phyloP scores from a whole-genome alignment of 2,888 invertebrate genomes.

The Limnephilus lunatus region DNA sequence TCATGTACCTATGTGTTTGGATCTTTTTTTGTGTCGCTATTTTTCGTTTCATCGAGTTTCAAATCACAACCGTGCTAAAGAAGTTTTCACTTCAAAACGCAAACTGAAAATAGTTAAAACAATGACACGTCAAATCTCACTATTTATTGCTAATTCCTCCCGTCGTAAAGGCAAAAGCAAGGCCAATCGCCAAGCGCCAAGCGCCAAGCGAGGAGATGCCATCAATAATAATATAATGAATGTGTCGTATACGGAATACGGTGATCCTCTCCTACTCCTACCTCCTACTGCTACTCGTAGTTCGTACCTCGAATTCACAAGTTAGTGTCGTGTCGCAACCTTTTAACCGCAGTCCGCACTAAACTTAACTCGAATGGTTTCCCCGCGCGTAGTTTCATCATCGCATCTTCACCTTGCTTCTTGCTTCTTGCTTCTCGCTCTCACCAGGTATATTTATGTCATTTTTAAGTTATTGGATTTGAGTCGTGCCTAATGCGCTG shows the following conservation, averaged over 20 bases:
- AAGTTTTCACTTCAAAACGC: too few species aligned
- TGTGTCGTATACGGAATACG: background rate
- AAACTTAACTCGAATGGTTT: slow-evolving; percentile 37
- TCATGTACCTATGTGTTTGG: too few species aligned
- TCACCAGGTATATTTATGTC: background rate
- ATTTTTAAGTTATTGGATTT: background rate
- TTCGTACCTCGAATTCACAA: background rate
- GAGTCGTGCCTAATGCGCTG: background rate
- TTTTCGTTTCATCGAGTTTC: too few species aligned
- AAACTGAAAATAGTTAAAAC: background rate
- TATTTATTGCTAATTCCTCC: background rate
- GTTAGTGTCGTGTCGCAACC: slow-evolving; percentile 31
- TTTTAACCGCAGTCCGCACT: slow-evolving; percentile 22
- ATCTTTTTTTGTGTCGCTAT: too few species aligned
- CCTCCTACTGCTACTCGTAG: too few species aligned
- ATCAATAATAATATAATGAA: background rate
- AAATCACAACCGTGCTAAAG: too few species aligned
- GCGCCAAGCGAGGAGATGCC: background rate
- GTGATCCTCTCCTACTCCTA: background rate
- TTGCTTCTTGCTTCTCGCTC: slow-evolving; percentile 24
- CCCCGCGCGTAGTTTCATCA: slow-evolving; percentile 33
- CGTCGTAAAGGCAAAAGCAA: background rate
- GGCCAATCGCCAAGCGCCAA: background rate
- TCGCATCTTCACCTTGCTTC: slow-evolving; percentile 40
- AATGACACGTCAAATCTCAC: background rate